These are phyloP conservation scores for Monochamus alternatus DNA, from an alignment of 2,888 invertebrate genomes.

Conservation along the genomic window DNA sequence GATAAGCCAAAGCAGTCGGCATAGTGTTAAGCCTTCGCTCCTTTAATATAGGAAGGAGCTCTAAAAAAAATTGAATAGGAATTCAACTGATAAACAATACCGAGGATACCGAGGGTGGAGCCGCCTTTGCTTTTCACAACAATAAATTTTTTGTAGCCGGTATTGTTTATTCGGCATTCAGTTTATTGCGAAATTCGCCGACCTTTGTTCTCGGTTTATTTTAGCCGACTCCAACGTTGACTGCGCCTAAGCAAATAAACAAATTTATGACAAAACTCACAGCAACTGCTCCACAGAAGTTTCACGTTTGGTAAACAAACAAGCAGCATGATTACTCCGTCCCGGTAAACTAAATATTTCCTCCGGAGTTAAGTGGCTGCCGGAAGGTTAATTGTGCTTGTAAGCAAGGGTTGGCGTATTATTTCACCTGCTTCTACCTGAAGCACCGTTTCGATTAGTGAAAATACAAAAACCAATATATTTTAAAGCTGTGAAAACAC, in stretches of 20 bases:
- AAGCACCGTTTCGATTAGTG: slow-evolving; percentile 31
- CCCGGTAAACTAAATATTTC: slow-evolving; percentile 34
- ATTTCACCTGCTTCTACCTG: slow-evolving; percentile 50
- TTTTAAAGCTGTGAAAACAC: slow-evolving; percentile 63
- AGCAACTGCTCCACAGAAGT: slow-evolving; percentile 46
- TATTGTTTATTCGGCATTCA: slow-evolving; percentile 37
- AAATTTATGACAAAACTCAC: slow-evolving; percentile 42
- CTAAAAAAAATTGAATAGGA: too few species aligned
- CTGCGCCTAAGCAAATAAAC: slow-evolving; percentile 43
- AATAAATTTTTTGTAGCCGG: slow-evolving; percentile 11
- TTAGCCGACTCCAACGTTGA: slow-evolving; percentile 22
- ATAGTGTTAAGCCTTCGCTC: too few species aligned
- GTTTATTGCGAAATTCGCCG: slow-evolving; percentile 36
- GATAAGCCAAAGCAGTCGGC: too few species aligned
- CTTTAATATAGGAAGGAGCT: too few species aligned
- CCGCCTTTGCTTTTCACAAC: background rate
- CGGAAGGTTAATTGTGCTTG: slow-evolving; percentile 37
- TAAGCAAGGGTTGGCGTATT: slow-evolving; percentile 42
- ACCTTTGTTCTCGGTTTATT: slow-evolving; percentile 42
- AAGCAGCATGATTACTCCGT: slow-evolving; percentile 38
- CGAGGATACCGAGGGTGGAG: too few species aligned
- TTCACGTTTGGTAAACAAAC: slow-evolving; percentile 43
- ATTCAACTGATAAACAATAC: too few species aligned
- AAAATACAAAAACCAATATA: slow-evolving; percentile 45
- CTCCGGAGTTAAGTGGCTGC: slow-evolving; percentile 34